Conservation (phyloP, 1,140 invertebrate genomes). For the Notospermus geniculatus region DNA sequence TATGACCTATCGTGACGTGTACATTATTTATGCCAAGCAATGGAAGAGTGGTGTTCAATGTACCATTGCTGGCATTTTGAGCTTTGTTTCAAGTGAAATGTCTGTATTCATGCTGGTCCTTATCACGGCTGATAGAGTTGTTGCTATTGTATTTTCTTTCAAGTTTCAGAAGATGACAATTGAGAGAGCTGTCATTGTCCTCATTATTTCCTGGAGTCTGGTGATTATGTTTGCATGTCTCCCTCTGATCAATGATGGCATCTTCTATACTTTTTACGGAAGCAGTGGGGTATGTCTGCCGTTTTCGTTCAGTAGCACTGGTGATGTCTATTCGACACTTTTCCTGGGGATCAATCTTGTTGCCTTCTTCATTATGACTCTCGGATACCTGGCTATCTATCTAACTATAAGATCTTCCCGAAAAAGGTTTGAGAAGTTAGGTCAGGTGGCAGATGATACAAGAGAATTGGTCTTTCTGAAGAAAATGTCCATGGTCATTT, state of each 20-base stretch:
- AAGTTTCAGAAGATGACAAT: too few species aligned
- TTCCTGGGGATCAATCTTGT: not conserved
- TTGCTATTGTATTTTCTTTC: too few species aligned
- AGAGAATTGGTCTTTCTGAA: not conserved
- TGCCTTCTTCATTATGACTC: not conserved
- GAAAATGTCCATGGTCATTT: not conserved
- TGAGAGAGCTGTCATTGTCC: too few species aligned
- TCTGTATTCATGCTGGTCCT: too few species aligned
- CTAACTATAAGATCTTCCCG: not conserved
- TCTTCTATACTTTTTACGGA: not conserved
- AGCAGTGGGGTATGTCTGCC: not conserved
- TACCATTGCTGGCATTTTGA: not conserved
- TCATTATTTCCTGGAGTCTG: too few species aligned
- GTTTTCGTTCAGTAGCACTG: not conserved
- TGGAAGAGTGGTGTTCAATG: not conserved
- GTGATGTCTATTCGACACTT: not conserved
- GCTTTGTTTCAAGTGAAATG: too few species aligned
- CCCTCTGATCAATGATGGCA: not conserved
- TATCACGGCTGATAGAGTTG: too few species aligned
- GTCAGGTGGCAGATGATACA: not conserved
- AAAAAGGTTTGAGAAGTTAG: not conserved
- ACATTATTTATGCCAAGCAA: constrained; percentile 2
- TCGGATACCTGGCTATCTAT: not conserved
- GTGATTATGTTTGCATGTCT: too few species aligned
- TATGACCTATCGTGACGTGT: not conserved